Conservation (phyloP, 1,140 invertebrate species). For the Anadara kagoshimensis region DNA sequence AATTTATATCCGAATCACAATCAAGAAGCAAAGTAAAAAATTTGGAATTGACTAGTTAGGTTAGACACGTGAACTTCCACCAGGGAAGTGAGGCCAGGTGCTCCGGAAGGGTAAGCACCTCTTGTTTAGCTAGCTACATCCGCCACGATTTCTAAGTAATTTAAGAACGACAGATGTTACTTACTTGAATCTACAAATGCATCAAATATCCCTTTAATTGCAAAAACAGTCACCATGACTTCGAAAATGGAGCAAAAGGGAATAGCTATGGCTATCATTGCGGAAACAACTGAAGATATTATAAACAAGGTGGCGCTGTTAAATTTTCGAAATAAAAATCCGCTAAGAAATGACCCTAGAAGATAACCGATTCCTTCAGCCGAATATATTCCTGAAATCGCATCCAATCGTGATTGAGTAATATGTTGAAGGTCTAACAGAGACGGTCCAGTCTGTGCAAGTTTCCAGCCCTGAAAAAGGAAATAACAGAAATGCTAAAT, state of each 20-base stretch:
- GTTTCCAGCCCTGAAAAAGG: slow-evolving; percentile 64
- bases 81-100: too few species aligned
- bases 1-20: too few species aligned
- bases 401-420: slow-evolving; percentile 44
- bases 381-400: slow-evolving; percentile 52
- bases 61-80: too few species aligned
- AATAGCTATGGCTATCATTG: slow-evolving; percentile 18
- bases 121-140: too few species aligned
- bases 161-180: too few species aligned
- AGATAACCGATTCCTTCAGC: slow-evolving; percentile 55
- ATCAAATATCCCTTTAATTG: too few species aligned
- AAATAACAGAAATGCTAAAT: too few species aligned
- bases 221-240: slow-evolving; percentile 37
- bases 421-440: slow-evolving; percentile 63
- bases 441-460: slow-evolving; percentile 68
- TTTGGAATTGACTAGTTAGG: too few species aligned
- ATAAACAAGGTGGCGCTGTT: slow-evolving; percentile 41
- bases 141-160: too few species aligned
- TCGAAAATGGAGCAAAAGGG: slow-evolving; percentile 48
- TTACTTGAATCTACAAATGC: too few species aligned
- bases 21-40: too few species aligned
- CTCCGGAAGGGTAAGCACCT: too few species aligned
- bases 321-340: slow-evolving; percentile 55
- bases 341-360: slow-evolving; percentile 49
- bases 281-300: slow-evolving; percentile 8